Evolutionary conservation across 2,888 invertebrate genomes (phyloP).

Genomic region (Mamestra brassicae): DNA sequence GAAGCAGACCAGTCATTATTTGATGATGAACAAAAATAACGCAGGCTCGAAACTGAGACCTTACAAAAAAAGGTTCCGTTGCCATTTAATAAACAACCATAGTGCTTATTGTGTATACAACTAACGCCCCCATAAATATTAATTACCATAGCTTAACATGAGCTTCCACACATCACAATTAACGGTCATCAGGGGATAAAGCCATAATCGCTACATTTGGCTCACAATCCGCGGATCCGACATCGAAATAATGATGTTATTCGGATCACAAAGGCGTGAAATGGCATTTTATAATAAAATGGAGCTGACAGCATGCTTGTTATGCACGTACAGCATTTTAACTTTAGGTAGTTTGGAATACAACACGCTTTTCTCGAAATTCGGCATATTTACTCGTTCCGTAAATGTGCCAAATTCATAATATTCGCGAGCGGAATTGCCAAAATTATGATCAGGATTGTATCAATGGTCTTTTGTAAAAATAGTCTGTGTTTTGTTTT

Average conservation of each 20-base stretch:
- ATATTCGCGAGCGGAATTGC: neutral
- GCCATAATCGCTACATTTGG: constrained; percentile 28
- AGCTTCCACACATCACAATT: constrained; percentile 26
- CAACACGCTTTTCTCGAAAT: constrained; percentile 4
- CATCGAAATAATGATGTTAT: constrained; percentile 31
- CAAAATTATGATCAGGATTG: neutral
- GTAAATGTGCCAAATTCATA: constrained; percentile 12
- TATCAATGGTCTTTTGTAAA: neutral
- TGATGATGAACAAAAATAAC: no score
- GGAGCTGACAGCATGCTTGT: constrained; percentile 37
- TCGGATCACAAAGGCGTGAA: constrained; percentile 31
- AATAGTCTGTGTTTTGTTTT: neutral
- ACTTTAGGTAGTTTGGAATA: constrained; percentile 11
- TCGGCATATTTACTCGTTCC: neutral
- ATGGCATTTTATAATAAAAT: constrained; percentile 34
- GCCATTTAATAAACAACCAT: neutral
- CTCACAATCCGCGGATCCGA: constrained; percentile 17
- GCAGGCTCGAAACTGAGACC: no score
- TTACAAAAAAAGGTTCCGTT: neutral
- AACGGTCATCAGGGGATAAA: constrained; percentile 10
- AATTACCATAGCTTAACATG: constrained; percentile 16
- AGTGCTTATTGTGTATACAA: neutral
- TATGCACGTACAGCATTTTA: constrained; percentile 46
- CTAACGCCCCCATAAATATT: neutral
- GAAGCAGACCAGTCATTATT: no score